Evolutionary conservation across 2,888 invertebrate genomes (phyloP).

Genomic region (Camptogramma bilineatum): DNA sequence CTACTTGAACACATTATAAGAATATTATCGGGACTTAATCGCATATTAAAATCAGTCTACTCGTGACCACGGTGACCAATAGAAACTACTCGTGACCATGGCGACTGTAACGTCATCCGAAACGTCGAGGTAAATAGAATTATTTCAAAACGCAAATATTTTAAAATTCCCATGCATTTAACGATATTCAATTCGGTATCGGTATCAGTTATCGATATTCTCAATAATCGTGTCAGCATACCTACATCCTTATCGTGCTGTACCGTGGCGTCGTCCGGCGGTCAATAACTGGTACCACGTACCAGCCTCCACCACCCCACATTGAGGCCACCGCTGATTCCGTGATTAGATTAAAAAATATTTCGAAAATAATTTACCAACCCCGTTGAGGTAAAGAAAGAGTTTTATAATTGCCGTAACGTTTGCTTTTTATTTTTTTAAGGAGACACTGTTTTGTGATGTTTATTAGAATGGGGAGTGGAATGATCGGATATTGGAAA

Average conservation of each 20-base stretch:
- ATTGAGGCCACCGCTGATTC: constrained; percentile 64
- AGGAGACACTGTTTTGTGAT: constrained; percentile 20
- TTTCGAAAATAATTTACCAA: constrained; percentile 53
- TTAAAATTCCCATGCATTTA: no score
- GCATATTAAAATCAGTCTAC: no score
- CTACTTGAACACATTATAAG: no score
- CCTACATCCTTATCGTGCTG: constrained; percentile 28
- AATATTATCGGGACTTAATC: no score
- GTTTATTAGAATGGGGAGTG: constrained; percentile 25
- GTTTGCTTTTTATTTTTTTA: constrained; percentile 42
- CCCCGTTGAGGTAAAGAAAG: constrained; percentile 39
- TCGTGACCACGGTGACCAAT: no score
- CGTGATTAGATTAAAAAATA: constrained; percentile 70
- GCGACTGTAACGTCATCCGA: no score
- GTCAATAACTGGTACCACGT: constrained; percentile 79
- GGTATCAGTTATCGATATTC: constrained; percentile 20
- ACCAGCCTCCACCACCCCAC: constrained; percentile 69
- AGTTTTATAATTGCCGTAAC: constrained; percentile 45
- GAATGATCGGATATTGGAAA: constrained; percentile 24
- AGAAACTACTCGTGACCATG: no score
- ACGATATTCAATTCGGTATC: neutral
- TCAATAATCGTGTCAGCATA: constrained; percentile 21
- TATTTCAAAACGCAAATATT: no score
- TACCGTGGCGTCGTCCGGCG: constrained; percentile 54
- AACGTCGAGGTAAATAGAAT: no score